Evolutionary conservation across 2,113 vertebrate genomes (phyloP), one percentile per base, ranked within the genome.

Genomic region (Canis aureus): DNA sequence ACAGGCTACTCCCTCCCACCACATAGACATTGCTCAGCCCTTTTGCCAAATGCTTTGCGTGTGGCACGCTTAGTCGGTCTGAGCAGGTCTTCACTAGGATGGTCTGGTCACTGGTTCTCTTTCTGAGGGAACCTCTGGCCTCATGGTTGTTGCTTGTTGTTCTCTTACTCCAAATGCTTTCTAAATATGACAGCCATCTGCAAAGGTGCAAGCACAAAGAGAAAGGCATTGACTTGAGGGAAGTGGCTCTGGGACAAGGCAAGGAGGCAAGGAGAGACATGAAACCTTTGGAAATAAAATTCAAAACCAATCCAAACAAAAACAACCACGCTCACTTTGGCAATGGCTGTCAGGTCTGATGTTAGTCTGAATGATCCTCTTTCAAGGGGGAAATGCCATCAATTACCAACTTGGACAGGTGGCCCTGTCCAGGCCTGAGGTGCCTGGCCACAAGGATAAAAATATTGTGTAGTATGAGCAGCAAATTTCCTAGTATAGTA

Each of bases 111-210:
- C 49, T 3, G 29, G 51, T 86, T 29, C 29, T 87, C 69, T 93
- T 76, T 62, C 49, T 64, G 5, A 78, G 55, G 66, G 93, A 69
- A n/a, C 53, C 43, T 35, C 49, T 67, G 76, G 60, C 29, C 59
- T 73, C 25, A 29, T 73, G 62, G 62, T 20, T 38, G 22, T 64
- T 62, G 15, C 15, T 20, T 57, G 29, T 51, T 49, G 22, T 78
- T 23, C 38, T 83, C 35, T 76, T 82, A 76, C 43, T 49, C 35
- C 29, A 84, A 95, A 88, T 8, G 59, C 64, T 82, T 91, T 76
- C 85, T 74, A 85, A 87, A 64, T 23, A 59, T 51, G 43, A 55
- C 19, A 27, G 15, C 74, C 35, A 4, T 16, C 29, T 64, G 29
- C 11, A 53, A 55, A 23, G 82, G n/a, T 62, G 57, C n/a, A 49